Base-by-base conservation (phyloP, 2,797 vertebrate species). In the Pristis pectinata region DNA sequence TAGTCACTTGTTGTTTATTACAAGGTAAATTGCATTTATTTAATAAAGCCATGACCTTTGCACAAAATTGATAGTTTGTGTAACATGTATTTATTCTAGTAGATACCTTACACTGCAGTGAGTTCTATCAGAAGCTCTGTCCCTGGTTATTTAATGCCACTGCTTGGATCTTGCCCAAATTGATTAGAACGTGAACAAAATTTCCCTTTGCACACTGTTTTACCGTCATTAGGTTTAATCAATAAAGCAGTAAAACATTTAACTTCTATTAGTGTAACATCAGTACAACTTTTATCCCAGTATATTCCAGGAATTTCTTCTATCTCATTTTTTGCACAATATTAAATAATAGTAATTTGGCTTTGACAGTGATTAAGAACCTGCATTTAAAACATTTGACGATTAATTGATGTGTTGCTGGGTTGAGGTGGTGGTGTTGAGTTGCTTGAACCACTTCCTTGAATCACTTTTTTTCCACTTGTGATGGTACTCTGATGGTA, bases 1-100 rank as follows among this genome's bases (percentile, higher is more conserved):
- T 56, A 94, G 92, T 94, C 70, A 94, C 92, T 76, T 94, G 92
- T 94, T 94, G 92, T 94, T 94, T 94, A 94, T 76, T 94, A 94
- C 92, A 53, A 74, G 87, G 92, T 56, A 76, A 76, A 94, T 94
- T 94, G 30, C 92, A 94, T 53, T 76, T 76, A 94, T 94, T 94
- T 74, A 74, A 94, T 74, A 94, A 94, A 94, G 44, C 92, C 92
- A 94, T 94, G 92, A 94, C 92, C 92, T 94, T 94, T 94, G 67
- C 44, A 94, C 92, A 94, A 94, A 76, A 76, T 53, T 49, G 41
- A 94, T 53, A 70, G 59, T 76, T 94, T 76, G 70, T 76, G 67
- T 76, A 49, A 94, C 30, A 1, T 27, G 67, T 94, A 94, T 74
- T 92, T 92, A 94, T 76, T 94, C 67, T 94, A 44, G 92, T 56